Conservation (phyloP, 2,113 vertebrate genomes). For the Rana temporaria region DNA sequence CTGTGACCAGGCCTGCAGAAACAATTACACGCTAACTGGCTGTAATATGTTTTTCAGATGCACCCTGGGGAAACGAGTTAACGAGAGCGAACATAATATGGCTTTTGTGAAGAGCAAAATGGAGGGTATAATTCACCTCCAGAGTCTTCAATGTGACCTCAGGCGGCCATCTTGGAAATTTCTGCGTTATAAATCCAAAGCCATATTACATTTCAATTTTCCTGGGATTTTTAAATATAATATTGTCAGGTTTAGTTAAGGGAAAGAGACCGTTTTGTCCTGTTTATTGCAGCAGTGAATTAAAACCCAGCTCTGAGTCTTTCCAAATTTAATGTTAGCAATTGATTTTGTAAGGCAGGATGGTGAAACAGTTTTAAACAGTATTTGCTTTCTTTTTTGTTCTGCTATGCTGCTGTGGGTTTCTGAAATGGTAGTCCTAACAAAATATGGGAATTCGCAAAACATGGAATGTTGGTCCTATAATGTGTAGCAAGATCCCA, state of each 20-base stretch:
- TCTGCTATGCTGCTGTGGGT: too few relatives aligned
- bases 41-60: constrained; percentile 12
- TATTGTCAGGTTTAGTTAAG: background rate
- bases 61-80: background rate
- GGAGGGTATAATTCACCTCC: background rate
- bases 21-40: background rate
- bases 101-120: constrained; percentile 10
- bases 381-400: too few relatives aligned
- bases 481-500: too few relatives aligned
- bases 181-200: background rate
- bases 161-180: background rate
- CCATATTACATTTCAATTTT: background rate
- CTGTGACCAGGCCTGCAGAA: constrained; percentile 17
- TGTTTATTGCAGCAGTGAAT: background rate
- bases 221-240: background rate
- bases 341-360: background rate
- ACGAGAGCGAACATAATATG: constrained; percentile 6
- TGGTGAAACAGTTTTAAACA: too few relatives aligned
- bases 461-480: too few relatives aligned
- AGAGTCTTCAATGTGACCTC: background rate
- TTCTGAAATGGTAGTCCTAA: too few relatives aligned
- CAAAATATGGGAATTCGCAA: too few relatives aligned
- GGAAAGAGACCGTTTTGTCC: background rate
- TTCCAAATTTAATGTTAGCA: background rate
- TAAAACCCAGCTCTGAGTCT: background rate